phyloP scores from a whole-genome alignment of 2,888 invertebrate genomes.

The Hemithea aestivaria region DNA sequence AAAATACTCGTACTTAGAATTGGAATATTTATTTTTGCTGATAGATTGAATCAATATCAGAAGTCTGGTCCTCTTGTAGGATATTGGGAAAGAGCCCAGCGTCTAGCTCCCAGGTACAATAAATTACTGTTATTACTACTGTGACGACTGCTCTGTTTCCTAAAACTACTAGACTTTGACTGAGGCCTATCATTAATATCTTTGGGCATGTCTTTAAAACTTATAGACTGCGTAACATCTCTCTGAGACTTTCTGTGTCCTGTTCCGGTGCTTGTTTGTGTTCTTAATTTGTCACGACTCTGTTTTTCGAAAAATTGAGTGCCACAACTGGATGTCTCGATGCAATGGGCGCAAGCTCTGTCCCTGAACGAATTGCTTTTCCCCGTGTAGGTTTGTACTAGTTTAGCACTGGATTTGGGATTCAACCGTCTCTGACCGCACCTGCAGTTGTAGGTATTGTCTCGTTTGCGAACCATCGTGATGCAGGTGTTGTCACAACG shows the following conservation, averaged over 20 bases:
- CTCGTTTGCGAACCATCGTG: constrained; percentile 46
- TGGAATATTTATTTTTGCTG: too few species aligned
- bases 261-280: background rate
- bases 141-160: too few species aligned
- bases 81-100: constrained; percentile 54
- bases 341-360: constrained; percentile 43
- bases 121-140: constrained; percentile 2
- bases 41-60: too few species aligned
- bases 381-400: constrained; percentile 37
- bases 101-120: constrained; percentile 33
- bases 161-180: too few species aligned
- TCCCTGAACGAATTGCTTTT: constrained; percentile 31
- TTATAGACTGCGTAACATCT: constrained; percentile 4
- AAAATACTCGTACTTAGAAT: too few species aligned
- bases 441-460: constrained; percentile 36
- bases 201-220: too few species aligned
- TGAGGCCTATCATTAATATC: too few species aligned
- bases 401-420: constrained; percentile 31
- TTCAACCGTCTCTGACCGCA: constrained; percentile 25
- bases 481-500: constrained; percentile 44
- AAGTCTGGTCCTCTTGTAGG: constrained; percentile 59
- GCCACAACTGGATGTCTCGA: constrained; percentile 35
- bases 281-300: constrained; percentile 14
- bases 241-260: constrained; percentile 6
- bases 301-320: constrained; percentile 36